Conservation (phyloP, 2,888 invertebrate species). For the Sminthurides aquaticus region DNA sequence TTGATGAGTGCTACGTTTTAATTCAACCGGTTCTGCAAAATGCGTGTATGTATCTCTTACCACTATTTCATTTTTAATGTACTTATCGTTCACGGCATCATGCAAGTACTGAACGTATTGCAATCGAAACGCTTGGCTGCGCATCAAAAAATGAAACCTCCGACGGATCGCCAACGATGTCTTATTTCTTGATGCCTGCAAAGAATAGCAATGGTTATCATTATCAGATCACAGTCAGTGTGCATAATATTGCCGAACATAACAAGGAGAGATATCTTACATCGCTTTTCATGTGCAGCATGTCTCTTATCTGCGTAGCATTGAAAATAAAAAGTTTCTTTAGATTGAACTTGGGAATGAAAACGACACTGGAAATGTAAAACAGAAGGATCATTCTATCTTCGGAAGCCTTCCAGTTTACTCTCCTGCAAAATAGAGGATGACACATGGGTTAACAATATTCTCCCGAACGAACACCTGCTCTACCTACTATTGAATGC, state of each 20-base stretch:
- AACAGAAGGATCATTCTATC: slow-evolving; percentile 29
- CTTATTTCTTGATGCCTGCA: slow-evolving; percentile 26
- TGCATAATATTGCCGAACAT: not conserved
- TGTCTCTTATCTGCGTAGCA: slow-evolving; percentile 36
- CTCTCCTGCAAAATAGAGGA: slow-evolving; percentile 25
- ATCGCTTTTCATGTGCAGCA: slow-evolving; percentile 30
- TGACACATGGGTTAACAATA: slow-evolving; percentile 1
- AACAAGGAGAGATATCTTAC: slow-evolving; percentile 5
- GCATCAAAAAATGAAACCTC: slow-evolving; percentile 35
- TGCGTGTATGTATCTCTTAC: too few relatives aligned
- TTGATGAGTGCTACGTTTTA: too few relatives aligned
- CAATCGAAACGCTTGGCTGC: slow-evolving; percentile 24
- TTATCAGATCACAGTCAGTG: too few relatives aligned
- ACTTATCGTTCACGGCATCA: slow-evolving; percentile 29
- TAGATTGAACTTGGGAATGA: slow-evolving; percentile 36
- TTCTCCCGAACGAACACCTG: not conserved
- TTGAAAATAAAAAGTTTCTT: slow-evolving; percentile 36
- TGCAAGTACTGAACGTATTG: slow-evolving; percentile 24
- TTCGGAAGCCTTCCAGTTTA: slow-evolving; percentile 36
- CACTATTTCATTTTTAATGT: slow-evolving; percentile 18
- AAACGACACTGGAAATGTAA: slow-evolving; percentile 36
- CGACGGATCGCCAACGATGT: slow-evolving; percentile 35
- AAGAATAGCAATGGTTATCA: too few relatives aligned
- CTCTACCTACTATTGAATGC: not conserved
- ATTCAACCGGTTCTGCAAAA: too few relatives aligned